Evolutionary conservation across 2,797 vertebrate genomes (phyloP).

Genomic region (Paguma larvata): DNA sequence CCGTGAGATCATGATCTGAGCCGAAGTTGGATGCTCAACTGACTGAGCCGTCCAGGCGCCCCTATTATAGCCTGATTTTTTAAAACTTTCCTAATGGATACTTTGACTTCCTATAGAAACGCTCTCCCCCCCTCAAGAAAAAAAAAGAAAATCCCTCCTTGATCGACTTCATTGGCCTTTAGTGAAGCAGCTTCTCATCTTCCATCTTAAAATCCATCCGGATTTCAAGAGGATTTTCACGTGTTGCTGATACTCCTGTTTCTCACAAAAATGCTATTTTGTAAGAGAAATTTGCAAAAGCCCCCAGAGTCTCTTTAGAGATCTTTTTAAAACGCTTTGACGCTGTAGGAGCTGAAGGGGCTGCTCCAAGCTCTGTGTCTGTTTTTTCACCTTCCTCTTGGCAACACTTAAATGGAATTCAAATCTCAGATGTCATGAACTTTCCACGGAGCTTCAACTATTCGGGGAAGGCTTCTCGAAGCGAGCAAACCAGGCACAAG

Average conservation of each 20-base stretch:
- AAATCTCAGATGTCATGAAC: slow-evolving; percentile 38
- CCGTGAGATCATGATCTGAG: no score
- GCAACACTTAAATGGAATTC: slow-evolving; percentile 62
- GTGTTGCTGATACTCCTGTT: not conserved
- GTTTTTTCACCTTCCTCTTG: slow-evolving; percentile 29
- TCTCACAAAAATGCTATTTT: slow-evolving; percentile 59
- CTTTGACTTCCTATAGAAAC: not conserved
- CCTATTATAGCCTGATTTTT: not conserved
- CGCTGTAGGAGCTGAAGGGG: not conserved
- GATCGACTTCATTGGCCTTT: not conserved
- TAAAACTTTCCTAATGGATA: not conserved
- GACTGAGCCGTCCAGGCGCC: no score
- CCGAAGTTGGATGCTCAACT: no score
- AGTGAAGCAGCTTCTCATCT: slow-evolving; percentile 26
- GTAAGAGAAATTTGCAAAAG: slow-evolving; percentile 26
- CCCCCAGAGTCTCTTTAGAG: slow-evolving; percentile 29
- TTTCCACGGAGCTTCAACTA: not conserved
- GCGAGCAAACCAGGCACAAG: not conserved
- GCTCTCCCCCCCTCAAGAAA: not conserved
- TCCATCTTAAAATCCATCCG: slow-evolving; percentile 63
- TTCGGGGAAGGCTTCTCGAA: not conserved
- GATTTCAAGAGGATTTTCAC: slow-evolving; percentile 53
- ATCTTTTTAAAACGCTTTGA: not conserved
- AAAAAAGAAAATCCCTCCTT: not conserved
- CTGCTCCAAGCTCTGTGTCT: rapidly evolving